These are phyloP conservation scores for Carabus problematicus DNA, from an alignment of 2,888 invertebrate genomes.

Conservation along the genomic window DNA sequence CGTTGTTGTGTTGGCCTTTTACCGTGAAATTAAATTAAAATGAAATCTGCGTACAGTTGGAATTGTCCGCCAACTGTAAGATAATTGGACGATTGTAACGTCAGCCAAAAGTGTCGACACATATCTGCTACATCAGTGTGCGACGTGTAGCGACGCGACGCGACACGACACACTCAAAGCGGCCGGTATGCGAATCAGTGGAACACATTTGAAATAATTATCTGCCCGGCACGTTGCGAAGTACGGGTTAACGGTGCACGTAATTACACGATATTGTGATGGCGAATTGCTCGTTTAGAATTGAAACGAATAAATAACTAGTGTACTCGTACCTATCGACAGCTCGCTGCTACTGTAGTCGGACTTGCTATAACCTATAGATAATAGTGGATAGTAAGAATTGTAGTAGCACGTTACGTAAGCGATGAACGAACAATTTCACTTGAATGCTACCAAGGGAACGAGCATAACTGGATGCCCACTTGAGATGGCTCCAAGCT, in stretches of 20 bases:
- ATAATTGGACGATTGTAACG: conserved; percentile 10
- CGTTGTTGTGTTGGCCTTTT: no score
- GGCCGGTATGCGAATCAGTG: conserved; percentile 17
- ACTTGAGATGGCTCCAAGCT: conserved; percentile 13
- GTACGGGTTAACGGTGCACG: background rate
- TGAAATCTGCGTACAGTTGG: conserved; percentile 5
- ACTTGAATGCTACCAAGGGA: no score
- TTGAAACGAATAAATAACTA: no score
- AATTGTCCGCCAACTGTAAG: conserved; percentile 10
- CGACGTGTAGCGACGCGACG: background rate
- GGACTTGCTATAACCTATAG: no score
- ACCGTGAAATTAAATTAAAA: conserved; percentile 13
- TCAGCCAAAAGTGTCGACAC: conserved; percentile 2
- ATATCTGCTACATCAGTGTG: background rate
- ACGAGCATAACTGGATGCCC: no score
- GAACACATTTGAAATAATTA: conserved; percentile 13
- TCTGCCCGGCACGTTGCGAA: background rate
- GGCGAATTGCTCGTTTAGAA: no score
- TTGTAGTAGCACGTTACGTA: no score
- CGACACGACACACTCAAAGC: background rate
- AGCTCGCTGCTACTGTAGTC: no score
- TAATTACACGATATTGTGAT: background rate
- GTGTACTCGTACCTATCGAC: no score
- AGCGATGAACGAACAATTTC: no score
- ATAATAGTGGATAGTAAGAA: no score